Percentiles rank a stretch among this genome's conserved stretches.
These are phyloP conservation scores for Dione vanillae DNA, from an alignment of 2,888 invertebrate species.

Conservation along the genomic window DNA sequence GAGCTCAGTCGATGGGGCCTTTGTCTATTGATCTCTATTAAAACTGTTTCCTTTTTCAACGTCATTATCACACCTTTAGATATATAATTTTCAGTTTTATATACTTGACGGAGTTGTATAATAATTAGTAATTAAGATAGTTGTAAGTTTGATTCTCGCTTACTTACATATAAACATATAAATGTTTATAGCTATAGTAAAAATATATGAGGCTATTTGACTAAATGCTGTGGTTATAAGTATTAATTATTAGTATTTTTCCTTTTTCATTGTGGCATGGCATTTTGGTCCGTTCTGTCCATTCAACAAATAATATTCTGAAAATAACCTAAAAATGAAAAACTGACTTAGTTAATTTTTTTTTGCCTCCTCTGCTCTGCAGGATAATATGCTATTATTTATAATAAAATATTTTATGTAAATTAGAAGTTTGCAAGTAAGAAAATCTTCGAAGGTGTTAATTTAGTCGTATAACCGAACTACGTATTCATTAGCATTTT, in stretches of 20 bases:
- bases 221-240: too few relatives aligned
- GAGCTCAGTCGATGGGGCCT: conserved; percentile 4
- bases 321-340: too few relatives aligned
- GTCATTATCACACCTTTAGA: conserved; percentile 8
- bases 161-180: neutral
- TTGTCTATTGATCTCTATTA: conserved; percentile 12
- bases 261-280: too few relatives aligned
- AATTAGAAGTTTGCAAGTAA: conserved; percentile 4
- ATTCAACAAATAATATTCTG: too few relatives aligned
- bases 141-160: neutral
- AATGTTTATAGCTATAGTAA: too few relatives aligned
- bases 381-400: too few relatives aligned
- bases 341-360: too few relatives aligned
- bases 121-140: neutral
- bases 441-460: neutral
- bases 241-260: too few relatives aligned
- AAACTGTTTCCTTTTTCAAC: neutral
- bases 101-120: neutral
- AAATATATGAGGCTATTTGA: too few relatives aligned
- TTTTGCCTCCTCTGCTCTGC: too few relatives aligned
- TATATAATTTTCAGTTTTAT: neutral
- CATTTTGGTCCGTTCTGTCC: too few relatives aligned
- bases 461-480: conserved; percentile 13
- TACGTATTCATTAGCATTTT: neutral
- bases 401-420: conserved; percentile 12